These are phyloP conservation scores for Oreochromis spilurus DNA, from an alignment of 2,113 vertebrate species.

Conservation along the genomic window DNA sequence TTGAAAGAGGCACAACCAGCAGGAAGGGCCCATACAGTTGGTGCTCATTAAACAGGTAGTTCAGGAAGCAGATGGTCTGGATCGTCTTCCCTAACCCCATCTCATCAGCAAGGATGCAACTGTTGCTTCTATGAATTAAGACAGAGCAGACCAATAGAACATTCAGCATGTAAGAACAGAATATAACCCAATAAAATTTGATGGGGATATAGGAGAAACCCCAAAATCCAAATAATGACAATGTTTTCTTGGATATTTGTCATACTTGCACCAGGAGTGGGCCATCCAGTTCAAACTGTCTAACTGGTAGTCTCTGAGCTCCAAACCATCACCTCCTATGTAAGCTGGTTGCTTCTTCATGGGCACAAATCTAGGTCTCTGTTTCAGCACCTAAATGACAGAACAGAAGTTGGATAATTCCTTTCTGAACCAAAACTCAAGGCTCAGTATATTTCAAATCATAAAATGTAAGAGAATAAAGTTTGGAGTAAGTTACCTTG, in stretches of 20 bases:
- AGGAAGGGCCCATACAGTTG: conserved; percentile 93
- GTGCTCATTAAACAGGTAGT: conserved; percentile 92
- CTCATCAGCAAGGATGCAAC: conserved; percentile 96
- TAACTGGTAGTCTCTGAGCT: conserved; percentile 95
- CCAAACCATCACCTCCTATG: conserved; percentile 87
- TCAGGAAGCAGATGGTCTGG: conserved; percentile 95
- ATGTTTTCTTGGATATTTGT: background rate
- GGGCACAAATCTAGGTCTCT: conserved; percentile 91
- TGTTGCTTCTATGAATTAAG: conserved; percentile 81
- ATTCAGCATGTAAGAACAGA: background rate
- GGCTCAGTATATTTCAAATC: background rate
- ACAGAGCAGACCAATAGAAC: background rate
- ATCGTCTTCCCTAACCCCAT: conserved; percentile 99
- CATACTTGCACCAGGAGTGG: conserved; percentile 99
- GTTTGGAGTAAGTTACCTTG: conserved; percentile 75
- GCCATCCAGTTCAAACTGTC: conserved; percentile 98
- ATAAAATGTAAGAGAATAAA: background rate
- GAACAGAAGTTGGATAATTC: background rate
- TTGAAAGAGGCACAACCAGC: conserved; percentile 93
- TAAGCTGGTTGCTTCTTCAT: conserved; percentile 93
- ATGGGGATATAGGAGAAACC: background rate
- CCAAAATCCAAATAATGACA: background rate
- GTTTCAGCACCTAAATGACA: conserved; percentile 84
- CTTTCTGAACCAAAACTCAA: background rate
- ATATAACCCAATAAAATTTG: background rate